These are phyloP conservation scores for Acronicta aceris DNA, from an alignment of 2,888 invertebrate genomes.

Conservation along the genomic window DNA sequence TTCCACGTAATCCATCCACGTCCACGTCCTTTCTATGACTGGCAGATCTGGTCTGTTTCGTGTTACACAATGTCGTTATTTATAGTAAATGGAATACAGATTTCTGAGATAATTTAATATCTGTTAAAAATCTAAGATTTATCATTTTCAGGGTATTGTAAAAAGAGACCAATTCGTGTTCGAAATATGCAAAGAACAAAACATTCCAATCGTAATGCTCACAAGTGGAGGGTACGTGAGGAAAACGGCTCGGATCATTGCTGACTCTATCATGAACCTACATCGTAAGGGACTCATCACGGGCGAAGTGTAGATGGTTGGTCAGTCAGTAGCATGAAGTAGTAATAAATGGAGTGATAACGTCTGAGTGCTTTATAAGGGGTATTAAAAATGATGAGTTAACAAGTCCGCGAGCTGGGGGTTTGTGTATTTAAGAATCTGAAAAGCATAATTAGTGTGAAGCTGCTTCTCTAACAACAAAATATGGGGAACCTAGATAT, in stretches of 20 bases:
- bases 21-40: too few species aligned
- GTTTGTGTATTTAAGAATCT: too few species aligned
- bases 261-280: constrained; percentile 95
- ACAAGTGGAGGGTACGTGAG: constrained; percentile 96
- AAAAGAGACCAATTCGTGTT: constrained; percentile 96
- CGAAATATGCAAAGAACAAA: constrained; percentile 89
- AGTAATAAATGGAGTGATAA: background rate
- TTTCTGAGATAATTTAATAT: too few species aligned
- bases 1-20: too few species aligned
- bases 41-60: too few species aligned
- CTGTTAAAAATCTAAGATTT: background rate
- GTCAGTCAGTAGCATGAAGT: background rate
- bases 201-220: constrained; percentile 95
- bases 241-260: constrained; percentile 94
- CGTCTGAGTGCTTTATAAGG: background rate
- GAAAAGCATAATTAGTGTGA: too few species aligned
- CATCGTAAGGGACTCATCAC: constrained; percentile 89
- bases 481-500: too few species aligned
- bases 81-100: too few species aligned
- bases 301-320: constrained; percentile 33
- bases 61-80: too few species aligned
- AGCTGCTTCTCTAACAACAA: too few species aligned
- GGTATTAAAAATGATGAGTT: too few species aligned
- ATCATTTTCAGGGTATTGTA: constrained; percentile 93
- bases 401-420: too few species aligned